Conservation (phyloP, 2,113 vertebrate genomes). For the Hiodon tergisus region DNA sequence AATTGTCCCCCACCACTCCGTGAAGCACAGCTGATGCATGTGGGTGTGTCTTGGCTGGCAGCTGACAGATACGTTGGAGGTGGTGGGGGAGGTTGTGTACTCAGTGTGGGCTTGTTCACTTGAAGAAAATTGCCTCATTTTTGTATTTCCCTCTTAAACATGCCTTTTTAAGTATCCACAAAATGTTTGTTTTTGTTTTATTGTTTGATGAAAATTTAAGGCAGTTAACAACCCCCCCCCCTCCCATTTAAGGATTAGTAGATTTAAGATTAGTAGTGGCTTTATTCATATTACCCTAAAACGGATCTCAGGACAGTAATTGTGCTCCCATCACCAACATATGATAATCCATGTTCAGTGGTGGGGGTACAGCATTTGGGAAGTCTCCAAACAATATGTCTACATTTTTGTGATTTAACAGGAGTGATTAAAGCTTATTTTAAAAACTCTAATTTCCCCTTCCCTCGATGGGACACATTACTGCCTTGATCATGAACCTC, state of each 20-base stretch:
- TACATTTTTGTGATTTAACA: not conserved
- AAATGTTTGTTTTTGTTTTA: not conserved
- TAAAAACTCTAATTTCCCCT: too few relatives aligned
- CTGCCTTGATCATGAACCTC: too few relatives aligned
- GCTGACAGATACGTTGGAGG: slow-evolving; percentile 17
- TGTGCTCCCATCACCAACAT: too few relatives aligned
- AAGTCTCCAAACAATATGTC: not conserved
- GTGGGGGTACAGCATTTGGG: not conserved
- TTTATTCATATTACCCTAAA: not conserved
- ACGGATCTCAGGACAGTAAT: too few relatives aligned
- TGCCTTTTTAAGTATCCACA: not conserved
- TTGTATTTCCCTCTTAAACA: not conserved
- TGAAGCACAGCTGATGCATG: slow-evolving; percentile 23
- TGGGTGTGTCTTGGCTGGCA: slow-evolving; percentile 5
- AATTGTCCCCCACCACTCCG: not conserved
- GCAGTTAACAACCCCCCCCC: too few relatives aligned
- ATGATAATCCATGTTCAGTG: too few relatives aligned
- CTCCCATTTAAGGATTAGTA: not conserved
- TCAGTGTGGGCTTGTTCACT: not conserved
- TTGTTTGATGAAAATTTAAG: too few relatives aligned
- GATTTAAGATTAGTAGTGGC: not conserved
- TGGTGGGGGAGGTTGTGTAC: not conserved
- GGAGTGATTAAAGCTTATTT: not conserved
- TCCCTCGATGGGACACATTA: too few relatives aligned
- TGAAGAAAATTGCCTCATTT: too few relatives aligned